These are phyloP conservation scores for Otolemur garnettii DNA, from an alignment of 2,113 vertebrate species.

Conservation along the genomic window DNA sequence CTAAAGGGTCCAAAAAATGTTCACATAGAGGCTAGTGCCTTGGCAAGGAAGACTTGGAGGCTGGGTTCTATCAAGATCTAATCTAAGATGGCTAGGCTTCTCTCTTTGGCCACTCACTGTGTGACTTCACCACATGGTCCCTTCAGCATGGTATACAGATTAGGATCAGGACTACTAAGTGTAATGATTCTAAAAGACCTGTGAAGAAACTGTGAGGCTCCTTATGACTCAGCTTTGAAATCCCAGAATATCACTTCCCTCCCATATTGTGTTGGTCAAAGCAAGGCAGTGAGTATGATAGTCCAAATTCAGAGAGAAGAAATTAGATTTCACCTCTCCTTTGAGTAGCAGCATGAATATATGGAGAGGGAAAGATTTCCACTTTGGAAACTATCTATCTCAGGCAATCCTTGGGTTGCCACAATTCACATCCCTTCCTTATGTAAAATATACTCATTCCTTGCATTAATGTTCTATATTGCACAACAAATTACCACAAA, in stretches of 20 bases:
- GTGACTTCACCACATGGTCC: neutral
- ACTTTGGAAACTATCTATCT: neutral
- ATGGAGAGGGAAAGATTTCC: neutral
- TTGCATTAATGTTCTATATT: neutral
- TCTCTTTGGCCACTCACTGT: neutral
- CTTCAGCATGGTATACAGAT: neutral
- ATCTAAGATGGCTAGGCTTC: neutral
- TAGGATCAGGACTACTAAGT: neutral
- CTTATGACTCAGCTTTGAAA: neutral
- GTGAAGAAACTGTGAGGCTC: neutral
- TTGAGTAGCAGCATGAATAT: neutral
- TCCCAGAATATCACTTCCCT: constrained; percentile 1
- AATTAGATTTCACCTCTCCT: neutral
- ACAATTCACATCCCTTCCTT: neutral
- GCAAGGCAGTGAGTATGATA: neutral
- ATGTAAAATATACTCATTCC: neutral
- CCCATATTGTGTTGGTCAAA: neutral
- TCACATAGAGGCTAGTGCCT: neutral
- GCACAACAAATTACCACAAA: neutral
- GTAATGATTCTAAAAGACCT: neutral
- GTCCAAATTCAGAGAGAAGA: neutral
- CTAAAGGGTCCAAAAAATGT: neutral
- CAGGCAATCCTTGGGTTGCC: neutral
- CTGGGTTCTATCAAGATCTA: neutral
- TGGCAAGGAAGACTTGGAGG: neutral